A percentile compares a stretch with the other conserved stretches of the same genome.
phyloP scores from a whole-genome alignment of 2,113 vertebrate species.

The Microtus oregoni region DNA sequence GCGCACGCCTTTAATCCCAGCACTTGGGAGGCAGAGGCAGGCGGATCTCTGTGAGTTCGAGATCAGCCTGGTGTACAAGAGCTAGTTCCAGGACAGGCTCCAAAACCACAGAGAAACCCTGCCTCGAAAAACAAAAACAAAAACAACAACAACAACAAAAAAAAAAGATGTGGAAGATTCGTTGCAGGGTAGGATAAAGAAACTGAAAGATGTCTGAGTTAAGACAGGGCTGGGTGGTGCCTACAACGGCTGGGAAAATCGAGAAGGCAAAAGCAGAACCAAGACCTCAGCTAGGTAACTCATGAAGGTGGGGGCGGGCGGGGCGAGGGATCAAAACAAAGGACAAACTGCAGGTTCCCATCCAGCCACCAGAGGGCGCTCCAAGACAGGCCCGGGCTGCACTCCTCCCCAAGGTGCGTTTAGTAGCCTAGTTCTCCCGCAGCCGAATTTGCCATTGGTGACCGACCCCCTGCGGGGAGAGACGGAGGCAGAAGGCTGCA shows the following conservation, averaged over 20 bases:
- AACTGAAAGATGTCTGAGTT: background rate
- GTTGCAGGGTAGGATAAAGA: background rate
- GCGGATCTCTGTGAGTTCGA: no score
- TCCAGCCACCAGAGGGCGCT: slow-evolving; percentile 62
- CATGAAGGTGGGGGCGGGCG: background rate
- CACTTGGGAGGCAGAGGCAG: no score
- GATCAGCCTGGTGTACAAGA: no score
- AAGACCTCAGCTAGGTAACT: background rate
- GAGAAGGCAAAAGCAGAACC: background rate
- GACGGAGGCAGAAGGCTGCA: background rate
- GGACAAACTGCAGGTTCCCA: background rate
- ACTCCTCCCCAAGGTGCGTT: background rate
- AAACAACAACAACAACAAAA: no score
- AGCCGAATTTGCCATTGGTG: background rate
- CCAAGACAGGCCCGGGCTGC: slow-evolving; percentile 61
- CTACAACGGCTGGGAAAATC: background rate
- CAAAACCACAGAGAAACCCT: no score
- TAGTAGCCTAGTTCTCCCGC: background rate
- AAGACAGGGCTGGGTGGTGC: background rate
- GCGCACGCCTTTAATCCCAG: no score
- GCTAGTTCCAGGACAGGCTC: no score
- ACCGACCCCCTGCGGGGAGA: no score
- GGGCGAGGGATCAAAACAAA: background rate
- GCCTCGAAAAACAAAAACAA: no score
- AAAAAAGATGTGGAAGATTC: background rate